Evolutionary conservation across 2,113 vertebrate genomes (phyloP).

Genomic region (Genyomyrus donnyi): DNA sequence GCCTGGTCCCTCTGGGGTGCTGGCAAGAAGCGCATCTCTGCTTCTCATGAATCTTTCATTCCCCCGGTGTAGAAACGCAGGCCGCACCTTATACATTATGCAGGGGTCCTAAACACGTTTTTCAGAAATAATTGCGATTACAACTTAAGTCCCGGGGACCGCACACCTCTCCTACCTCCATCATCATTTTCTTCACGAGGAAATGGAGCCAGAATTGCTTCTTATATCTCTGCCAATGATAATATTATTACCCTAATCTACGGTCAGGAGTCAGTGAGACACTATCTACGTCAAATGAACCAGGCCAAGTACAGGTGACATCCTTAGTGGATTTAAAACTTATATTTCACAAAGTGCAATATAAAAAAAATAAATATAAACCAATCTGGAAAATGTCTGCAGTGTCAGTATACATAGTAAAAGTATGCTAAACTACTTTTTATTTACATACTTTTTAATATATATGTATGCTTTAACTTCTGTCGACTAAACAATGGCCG

Average conservation of each 20-base stretch:
- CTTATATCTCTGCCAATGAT: not conserved
- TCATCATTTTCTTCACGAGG: constrained; percentile 26
- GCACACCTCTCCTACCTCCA: constrained; percentile 29
- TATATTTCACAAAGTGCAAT: not conserved
- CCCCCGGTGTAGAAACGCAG: constrained; percentile 26
- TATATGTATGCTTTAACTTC: not conserved
- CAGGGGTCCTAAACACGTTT: constrained; percentile 35
- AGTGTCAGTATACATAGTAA: not conserved
- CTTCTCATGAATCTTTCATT: constrained; percentile 40
- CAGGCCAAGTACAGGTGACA: not conserved
- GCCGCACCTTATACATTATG: constrained; percentile 40
- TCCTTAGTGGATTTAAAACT: not conserved
- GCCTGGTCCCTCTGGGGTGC: not conserved
- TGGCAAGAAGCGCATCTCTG: not conserved
- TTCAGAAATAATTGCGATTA: constrained; percentile 42
- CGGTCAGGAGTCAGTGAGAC: not conserved
- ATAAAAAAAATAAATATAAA: not conserved
- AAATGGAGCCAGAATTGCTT: not conserved
- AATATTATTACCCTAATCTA: constrained; percentile 12
- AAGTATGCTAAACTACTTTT: not conserved
- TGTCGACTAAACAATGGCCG: not conserved
- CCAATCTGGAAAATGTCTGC: not conserved
- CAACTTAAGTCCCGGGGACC: constrained; percentile 27
- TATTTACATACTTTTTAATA: not conserved
- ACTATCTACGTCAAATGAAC: not conserved